Conservation (phyloP, 2,797 vertebrate genomes). For the Hapalemur alaotrensis region DNA sequence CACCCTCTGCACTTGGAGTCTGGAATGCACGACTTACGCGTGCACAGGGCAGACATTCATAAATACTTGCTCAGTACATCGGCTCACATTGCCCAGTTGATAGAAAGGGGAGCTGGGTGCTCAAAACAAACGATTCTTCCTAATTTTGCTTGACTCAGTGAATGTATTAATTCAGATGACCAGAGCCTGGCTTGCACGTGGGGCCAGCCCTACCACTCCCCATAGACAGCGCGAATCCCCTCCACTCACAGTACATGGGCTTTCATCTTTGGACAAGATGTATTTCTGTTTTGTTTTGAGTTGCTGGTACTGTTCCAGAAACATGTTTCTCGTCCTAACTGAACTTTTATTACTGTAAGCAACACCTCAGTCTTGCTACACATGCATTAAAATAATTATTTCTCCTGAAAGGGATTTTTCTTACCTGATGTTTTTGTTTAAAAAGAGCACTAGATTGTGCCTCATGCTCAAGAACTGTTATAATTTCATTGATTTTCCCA, state of each 20-base stretch:
- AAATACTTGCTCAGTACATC: not conserved
- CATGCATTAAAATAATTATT: not conserved
- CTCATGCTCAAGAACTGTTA: conserved; percentile 89
- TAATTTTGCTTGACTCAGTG: not conserved
- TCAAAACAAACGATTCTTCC: not conserved
- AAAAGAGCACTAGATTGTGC: conserved; percentile 89
- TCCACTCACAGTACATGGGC: not conserved
- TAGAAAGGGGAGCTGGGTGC: not conserved
- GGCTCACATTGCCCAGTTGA: not conserved
- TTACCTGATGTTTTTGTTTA: conserved; percentile 96
- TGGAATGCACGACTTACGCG: accelerated
- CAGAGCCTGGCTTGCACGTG: not conserved
- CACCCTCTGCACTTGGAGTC: not conserved
- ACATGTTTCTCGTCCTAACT: not conserved
- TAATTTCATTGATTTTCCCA: conserved; percentile 93
- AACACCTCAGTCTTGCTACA: not conserved
- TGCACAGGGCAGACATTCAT: too few relatives aligned
- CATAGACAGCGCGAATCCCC: not conserved
- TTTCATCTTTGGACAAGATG: not conserved
- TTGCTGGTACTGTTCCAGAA: not conserved
- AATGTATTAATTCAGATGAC: not conserved
- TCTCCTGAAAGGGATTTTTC: not conserved
- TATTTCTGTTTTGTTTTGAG: not conserved
- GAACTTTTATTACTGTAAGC: not conserved
- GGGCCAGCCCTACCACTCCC: not conserved